Evolutionary conservation across 1,140 invertebrate genomes (phyloP).

Genomic region (Reticulitermes speratus): DNA sequence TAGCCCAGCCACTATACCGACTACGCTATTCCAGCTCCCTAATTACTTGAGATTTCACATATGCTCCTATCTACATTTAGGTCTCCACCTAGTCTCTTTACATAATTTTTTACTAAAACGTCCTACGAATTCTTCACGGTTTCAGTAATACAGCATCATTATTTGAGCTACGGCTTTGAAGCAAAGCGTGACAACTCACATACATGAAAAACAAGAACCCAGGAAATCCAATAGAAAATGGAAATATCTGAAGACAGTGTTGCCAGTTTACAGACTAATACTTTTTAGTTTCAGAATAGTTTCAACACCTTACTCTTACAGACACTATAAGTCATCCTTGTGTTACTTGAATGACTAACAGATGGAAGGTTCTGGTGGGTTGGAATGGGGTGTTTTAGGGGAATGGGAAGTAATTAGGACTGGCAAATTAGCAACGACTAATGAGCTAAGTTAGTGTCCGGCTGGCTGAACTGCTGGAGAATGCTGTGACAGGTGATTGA

Average conservation of each 20-base stretch:
- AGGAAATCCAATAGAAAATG: neutral
- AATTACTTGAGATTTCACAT: too few species aligned
- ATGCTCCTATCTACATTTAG: too few species aligned
- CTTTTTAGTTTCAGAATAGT: neutral
- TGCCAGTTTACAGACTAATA: neutral
- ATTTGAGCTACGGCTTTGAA: too few species aligned
- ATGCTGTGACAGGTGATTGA: neutral
- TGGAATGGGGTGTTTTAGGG: neutral
- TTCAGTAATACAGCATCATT: too few species aligned
- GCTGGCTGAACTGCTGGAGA: neutral
- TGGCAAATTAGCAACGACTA: slow-evolving; percentile 18
- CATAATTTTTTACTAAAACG: too few species aligned
- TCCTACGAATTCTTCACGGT: too few species aligned
- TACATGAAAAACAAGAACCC: neutral
- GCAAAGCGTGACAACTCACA: too few species aligned
- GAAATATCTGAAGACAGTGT: neutral
- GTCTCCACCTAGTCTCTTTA: too few species aligned
- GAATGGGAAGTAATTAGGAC: slow-evolving; percentile 10
- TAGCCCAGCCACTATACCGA: too few species aligned
- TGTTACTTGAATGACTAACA: neutral
- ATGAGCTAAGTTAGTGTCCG: slow-evolving; percentile 12
- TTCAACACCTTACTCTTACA: neutral
- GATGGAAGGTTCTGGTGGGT: neutral
- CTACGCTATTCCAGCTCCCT: too few species aligned
- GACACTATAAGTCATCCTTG: neutral